Conservation (phyloP, 2,888 invertebrate genomes). For the Entomobrya proxima region DNA sequence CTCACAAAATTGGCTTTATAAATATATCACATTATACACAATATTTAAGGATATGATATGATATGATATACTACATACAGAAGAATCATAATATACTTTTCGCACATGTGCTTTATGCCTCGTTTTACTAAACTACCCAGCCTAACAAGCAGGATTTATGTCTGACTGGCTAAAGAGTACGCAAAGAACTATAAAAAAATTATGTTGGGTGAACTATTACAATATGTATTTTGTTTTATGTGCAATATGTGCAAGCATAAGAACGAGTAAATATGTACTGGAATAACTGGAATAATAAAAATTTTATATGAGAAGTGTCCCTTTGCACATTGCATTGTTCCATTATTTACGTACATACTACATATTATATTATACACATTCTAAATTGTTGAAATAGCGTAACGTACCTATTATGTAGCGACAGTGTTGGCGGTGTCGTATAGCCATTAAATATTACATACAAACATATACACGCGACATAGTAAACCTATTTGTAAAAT, state of each 20-base stretch:
- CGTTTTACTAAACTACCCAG: not conserved
- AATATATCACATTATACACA: too few species aligned
- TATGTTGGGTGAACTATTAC: too few species aligned
- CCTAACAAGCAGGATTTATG: not conserved
- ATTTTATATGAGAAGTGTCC: not conserved
- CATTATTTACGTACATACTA: conserved; percentile 13
- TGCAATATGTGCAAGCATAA: too few species aligned
- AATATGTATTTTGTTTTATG: too few species aligned
- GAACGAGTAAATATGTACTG: not conserved
- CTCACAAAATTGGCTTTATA: too few species aligned
- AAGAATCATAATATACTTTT: too few species aligned
- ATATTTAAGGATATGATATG: too few species aligned
- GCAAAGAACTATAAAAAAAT: conserved; percentile 22
- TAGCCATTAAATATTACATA: not conserved
- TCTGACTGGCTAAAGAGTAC: not conserved
- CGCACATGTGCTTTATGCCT: not conserved
- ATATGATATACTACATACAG: too few species aligned
- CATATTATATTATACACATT: too few species aligned
- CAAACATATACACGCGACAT: not conserved
- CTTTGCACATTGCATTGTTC: conserved; percentile 6
- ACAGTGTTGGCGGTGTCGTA: not conserved
- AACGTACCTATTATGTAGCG: not conserved
- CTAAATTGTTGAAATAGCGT: not conserved
- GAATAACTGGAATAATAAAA: conserved; percentile 10
- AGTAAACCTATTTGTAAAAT: not conserved